phyloP scores from a whole-genome alignment of 64 coral and sea anemone species.

The Dendronephthya gigantea region DNA sequence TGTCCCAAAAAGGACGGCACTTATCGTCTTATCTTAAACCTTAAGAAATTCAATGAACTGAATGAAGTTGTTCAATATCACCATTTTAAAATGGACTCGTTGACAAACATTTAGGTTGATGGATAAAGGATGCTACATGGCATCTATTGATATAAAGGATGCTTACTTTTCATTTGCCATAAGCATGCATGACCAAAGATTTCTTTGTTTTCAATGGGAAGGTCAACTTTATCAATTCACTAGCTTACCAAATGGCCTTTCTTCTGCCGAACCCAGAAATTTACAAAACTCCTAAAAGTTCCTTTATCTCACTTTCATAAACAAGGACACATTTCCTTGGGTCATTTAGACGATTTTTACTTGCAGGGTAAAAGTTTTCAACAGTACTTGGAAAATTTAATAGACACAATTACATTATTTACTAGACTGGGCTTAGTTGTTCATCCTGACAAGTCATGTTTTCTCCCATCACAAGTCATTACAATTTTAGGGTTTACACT shows the following conservation, averaged over 20 bases:
- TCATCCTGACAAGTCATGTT: slow-evolving; percentile 40
- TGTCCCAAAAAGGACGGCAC: not conserved
- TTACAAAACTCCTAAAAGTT: slow-evolving; percentile 25
- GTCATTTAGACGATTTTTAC: slow-evolving; percentile 25
- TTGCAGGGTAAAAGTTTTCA: too few relatives aligned
- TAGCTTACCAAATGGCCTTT: not conserved
- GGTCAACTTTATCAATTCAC: not conserved
- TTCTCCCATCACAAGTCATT: slow-evolving; percentile 29
- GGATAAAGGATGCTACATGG: not conserved
- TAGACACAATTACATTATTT: slow-evolving; percentile 36
- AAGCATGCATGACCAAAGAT: not conserved
- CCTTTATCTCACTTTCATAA: not conserved
- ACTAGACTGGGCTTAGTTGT: slow-evolving; percentile 8
- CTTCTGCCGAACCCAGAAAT: not conserved
- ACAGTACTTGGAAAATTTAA: slow-evolving; percentile 35
- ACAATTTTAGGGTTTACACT: slow-evolving; percentile 47
- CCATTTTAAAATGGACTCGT: not conserved
- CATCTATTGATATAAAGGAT: too few relatives aligned
- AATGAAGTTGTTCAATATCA: not conserved
- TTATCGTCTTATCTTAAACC: not conserved
- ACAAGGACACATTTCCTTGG: slow-evolving; percentile 29
- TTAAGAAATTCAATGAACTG: not conserved
- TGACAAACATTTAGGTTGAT: not conserved
- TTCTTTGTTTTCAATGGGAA: not conserved
- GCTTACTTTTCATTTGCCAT: too few relatives aligned